Base-by-base conservation (phyloP, 53 echinoderm and acorn worm genomes). In the Paracentrotus lividus region DNA sequence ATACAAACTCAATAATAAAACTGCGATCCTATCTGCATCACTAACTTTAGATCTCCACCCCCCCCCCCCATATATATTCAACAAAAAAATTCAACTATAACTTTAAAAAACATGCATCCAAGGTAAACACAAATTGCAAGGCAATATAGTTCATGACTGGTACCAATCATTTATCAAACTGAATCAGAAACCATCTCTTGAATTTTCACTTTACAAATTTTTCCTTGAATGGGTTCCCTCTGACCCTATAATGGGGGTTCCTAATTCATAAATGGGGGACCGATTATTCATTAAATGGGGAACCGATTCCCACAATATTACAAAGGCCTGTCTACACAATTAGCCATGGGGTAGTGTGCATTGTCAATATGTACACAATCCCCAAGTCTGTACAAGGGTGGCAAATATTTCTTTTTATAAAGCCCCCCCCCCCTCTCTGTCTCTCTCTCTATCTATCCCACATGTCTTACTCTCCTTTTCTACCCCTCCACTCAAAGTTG, bases 361-460 rank as follows among this genome's bases (percentile, higher is more conserved):
- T 33, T 88, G 88, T 88, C 31, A 88, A 88, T 88, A 88, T 88
- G 85, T 85, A 88, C 32, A 57, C 58, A 88, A 56, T 88, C 88
- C 31, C 54, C 38, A 56, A 53, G 88, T 57, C 57, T 56, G 52
- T 36, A 9, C 15, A 49, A 85, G 18, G 1, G 27, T 18, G 13
- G 34, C 31, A 85, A 85, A 85, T 27, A 85, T 2, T 3, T 10
- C 20, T 4, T 23, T 40, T 66, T 31, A 66, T 14, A n/a, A n/a
- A n/a, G n/a, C 76, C 21, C 6, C 31, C 10, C 14, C 33, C 14
- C 32, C 32, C 67, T 66, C 67, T 66, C 32, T 0, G 10, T 24
- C 5, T 64, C 64, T 64, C 64, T 27, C 24, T 7, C 0, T 52
- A 9, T 3, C 4, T 3, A 0, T 52, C 3, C 15, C 52, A 9